These are phyloP conservation scores for Phalera bucephala DNA, from an alignment of 2,888 invertebrate species.

Conservation along the genomic window DNA sequence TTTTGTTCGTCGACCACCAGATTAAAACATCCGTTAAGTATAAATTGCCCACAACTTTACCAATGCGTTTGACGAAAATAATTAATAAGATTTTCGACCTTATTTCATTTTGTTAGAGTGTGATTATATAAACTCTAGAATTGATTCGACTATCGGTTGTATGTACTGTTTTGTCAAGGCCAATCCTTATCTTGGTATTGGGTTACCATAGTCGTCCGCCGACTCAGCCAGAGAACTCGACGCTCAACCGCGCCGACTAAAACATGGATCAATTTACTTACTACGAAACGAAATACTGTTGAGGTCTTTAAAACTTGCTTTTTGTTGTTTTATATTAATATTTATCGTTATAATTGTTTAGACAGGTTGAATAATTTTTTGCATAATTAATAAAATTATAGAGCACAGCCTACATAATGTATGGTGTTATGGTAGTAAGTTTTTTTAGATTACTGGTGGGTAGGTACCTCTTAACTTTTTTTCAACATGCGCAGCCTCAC, in stretches of 20 bases:
- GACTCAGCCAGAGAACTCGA: conserved; percentile 50
- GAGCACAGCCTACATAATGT: too few species aligned
- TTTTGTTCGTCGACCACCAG: conserved; percentile 46
- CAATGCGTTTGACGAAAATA: conserved; percentile 12
- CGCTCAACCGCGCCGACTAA: conserved; percentile 26
- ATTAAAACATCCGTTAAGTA: conserved; percentile 61
- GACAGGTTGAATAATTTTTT: not conserved
- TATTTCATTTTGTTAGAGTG: conserved; percentile 14
- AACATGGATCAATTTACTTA: conserved; percentile 47
- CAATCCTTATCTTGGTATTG: conserved; percentile 61
- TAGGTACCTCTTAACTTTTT: too few species aligned
- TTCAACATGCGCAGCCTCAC: too few species aligned
- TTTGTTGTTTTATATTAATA: conserved; percentile 1
- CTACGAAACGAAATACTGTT: conserved; percentile 25
- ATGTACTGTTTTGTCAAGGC: conserved; percentile 51
- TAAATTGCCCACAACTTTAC: conserved; percentile 31
- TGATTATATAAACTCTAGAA: conserved; percentile 22
- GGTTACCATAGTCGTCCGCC: conserved; percentile 69
- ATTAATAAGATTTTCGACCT: conserved; percentile 11
- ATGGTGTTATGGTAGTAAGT: too few species aligned
- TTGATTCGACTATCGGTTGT: conserved; percentile 16
- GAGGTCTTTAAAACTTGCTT: conserved; percentile 10
- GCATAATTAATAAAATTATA: too few species aligned
- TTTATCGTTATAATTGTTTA: not conserved
- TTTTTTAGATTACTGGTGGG: too few species aligned